Percentiles rank a stretch among this genome's conserved stretches.
Conservation (phyloP, 1,140 invertebrate genomes). For the Trichonephila clavipes region DNA sequence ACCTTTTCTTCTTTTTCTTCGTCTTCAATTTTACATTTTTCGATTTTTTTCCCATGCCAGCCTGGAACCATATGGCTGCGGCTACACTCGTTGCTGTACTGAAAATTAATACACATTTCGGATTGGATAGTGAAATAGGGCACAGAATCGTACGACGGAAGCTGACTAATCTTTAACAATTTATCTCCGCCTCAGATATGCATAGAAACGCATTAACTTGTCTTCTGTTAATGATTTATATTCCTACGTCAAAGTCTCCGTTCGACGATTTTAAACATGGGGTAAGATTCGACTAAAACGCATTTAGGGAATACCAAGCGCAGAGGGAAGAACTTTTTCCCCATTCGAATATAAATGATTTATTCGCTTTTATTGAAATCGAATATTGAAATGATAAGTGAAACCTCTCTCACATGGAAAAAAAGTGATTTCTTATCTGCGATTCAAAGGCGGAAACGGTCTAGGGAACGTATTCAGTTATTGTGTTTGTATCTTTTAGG, state of each 20-base stretch:
- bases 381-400: constrained; percentile 41
- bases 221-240: constrained; percentile 65
- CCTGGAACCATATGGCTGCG: background rate
- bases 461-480: background rate
- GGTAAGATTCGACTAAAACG: background rate
- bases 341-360: constrained; percentile 16
- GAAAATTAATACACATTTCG: constrained; percentile 62
- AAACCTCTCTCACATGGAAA: constrained; percentile 4
- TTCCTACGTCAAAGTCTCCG: background rate
- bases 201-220: constrained; percentile 56
- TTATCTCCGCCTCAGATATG: constrained; percentile 43
- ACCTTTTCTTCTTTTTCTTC: background rate
- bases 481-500: background rate
- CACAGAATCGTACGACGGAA: constrained; percentile 24
- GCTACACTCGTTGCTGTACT: background rate
- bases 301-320: constrained; percentile 11
- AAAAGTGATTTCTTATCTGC: constrained; percentile 1
- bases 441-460: background rate
- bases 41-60: background rate
- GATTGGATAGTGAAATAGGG: constrained; percentile 27
- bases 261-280: constrained; percentile 26
- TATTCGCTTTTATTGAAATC: constrained; percentile 38
- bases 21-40: constrained; percentile 26
- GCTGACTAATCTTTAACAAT: constrained; percentile 56
- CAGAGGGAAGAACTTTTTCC: background rate